A percentile compares a stretch with the other conserved stretches of the same genome.
These are phyloP conservation scores for Clupea harengus DNA, from an alignment of 2,113 vertebrate species.

Conservation along the genomic window DNA sequence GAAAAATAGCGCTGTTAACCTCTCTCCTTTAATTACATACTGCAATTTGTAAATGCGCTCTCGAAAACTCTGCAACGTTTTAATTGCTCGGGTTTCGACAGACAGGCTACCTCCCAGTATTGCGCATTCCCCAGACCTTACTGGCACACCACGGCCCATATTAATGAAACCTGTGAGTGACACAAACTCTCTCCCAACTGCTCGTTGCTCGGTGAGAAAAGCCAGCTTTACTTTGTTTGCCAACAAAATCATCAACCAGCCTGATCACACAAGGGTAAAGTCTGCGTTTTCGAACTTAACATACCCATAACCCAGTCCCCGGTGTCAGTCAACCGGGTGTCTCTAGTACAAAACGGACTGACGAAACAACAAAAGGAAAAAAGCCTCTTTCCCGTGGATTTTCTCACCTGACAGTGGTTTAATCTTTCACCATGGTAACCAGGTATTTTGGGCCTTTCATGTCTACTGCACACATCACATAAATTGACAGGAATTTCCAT, in stretches of 20 bases:
- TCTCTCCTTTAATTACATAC: not conserved
- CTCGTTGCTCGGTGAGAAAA: not conserved
- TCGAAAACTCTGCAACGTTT: not conserved
- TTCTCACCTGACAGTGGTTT: not conserved
- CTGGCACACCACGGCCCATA: not conserved
- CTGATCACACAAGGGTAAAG: not conserved
- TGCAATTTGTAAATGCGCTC: not conserved
- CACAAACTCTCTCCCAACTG: not conserved
- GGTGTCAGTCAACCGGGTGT: not conserved
- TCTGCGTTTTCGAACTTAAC: not conserved
- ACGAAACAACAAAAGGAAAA: not conserved
- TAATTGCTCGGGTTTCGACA: not conserved
- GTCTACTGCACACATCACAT: slow-evolving; percentile 16
- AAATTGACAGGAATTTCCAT: not conserved
- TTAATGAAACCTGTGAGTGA: not conserved
- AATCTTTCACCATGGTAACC: slow-evolving; percentile 20
- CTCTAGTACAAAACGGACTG: not conserved
- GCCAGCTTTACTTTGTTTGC: not conserved
- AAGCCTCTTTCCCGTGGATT: not conserved
- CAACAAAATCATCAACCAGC: not conserved
- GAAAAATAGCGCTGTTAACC: not conserved
- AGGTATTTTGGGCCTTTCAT: slow-evolving; percentile 7
- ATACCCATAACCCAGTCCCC: not conserved
- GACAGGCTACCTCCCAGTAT: not conserved
- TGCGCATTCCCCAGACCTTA: not conserved